These are phyloP conservation scores for Hyposmocoma kahamanoa DNA, from an alignment of 1,140 invertebrate species.

Conservation along the genomic window DNA sequence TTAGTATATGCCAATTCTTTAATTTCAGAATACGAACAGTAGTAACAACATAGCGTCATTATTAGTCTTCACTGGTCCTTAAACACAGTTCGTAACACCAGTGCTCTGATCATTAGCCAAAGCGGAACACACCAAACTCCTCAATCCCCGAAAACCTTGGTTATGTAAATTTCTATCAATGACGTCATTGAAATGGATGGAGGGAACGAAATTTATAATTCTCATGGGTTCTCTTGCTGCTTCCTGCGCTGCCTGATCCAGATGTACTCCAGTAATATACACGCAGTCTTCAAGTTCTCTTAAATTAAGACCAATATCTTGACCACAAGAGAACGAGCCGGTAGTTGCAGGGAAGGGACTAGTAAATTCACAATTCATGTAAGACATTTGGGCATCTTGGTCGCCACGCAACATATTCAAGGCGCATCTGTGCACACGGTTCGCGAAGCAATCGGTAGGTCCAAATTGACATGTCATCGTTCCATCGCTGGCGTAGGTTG, in stretches of 20 bases:
- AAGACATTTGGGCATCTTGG: conserved; percentile 17
- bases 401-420: conserved; percentile 14
- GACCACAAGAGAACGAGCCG: conserved; percentile 5
- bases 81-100: conserved; percentile 8
- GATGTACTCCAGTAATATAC: neutral
- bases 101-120: conserved; percentile 2
- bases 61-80: too few species aligned
- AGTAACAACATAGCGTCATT: too few species aligned
- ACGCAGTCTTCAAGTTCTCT: conserved; percentile 10
- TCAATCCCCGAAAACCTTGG: neutral
- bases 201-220: conserved; percentile 12
- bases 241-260: conserved; percentile 4
- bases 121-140: conserved; percentile 11
- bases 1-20: too few species aligned
- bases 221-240: conserved; percentile 5
- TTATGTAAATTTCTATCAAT: neutral
- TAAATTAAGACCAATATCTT: conserved; percentile 4
- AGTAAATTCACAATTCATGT: conserved; percentile 25
- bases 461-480: conserved; percentile 23
- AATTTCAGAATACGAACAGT: too few species aligned
- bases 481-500: conserved; percentile 11
- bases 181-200: conserved; percentile 10
- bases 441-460: conserved; percentile 20
- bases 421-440: conserved; percentile 26
- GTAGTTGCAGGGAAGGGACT: conserved; percentile 1